Percentiles rank a stretch among this genome's conserved stretches.
Conservation (phyloP, 2,113 vertebrate species). For the Perca schrenkii region DNA sequence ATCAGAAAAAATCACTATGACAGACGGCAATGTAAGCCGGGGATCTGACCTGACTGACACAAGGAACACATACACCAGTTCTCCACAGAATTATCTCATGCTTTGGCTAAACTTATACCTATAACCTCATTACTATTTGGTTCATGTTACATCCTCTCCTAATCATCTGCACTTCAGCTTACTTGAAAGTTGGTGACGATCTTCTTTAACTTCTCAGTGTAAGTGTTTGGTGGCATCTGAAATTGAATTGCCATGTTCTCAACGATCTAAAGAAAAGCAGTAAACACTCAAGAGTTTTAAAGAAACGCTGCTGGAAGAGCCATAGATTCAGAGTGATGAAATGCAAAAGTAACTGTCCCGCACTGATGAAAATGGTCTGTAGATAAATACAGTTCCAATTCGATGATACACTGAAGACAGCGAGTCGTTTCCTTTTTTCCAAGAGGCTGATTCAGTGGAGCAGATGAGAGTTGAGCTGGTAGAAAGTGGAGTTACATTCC, state of each 20-base stretch:
- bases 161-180: conserved; percentile 33
- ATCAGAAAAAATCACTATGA: too few species aligned
- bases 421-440: conserved; percentile 46
- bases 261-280: conserved; percentile 17
- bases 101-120: too few species aligned
- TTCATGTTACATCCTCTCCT: background rate
- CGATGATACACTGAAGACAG: conserved; percentile 55
- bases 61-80: too few species aligned
- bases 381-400: conserved; percentile 64
- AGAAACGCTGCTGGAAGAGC: conserved; percentile 9
- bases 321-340: conserved; percentile 52
- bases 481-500: conserved; percentile 75
- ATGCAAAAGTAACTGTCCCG: conserved; percentile 42
- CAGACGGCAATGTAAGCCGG: too few species aligned
- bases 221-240: conserved; percentile 13
- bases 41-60: too few species aligned
- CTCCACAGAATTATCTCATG: too few species aligned
- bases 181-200: conserved; percentile 16
- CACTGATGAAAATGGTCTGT: conserved; percentile 46
- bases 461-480: conserved; percentile 73
- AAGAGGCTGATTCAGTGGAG: conserved; percentile 66
- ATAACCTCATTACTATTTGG: background rate
- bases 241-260: conserved; percentile 24
- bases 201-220: conserved; percentile 5
- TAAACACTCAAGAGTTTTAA: conserved; percentile 43